Percentiles rank a stretch among this genome's conserved stretches.
Conservation (phyloP, 2,888 invertebrate species). For the Unio delphinus region DNA sequence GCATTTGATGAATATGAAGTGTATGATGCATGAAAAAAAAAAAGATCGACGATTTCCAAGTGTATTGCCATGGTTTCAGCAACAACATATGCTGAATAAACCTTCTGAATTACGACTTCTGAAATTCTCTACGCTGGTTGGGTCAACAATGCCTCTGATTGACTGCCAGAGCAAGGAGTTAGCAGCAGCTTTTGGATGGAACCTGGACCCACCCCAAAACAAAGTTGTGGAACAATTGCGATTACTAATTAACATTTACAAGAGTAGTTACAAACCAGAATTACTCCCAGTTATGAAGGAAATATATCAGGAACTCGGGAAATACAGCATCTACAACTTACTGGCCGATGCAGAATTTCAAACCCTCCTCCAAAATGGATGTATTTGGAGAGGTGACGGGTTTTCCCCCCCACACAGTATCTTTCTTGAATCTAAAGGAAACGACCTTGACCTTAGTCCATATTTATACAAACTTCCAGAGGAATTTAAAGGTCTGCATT, state of each 20-base stretch:
- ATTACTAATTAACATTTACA: constrained; percentile 6
- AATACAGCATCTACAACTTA: too few species aligned
- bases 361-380: too few species aligned
- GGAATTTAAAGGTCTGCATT: constrained; percentile 11
- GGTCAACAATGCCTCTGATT: too few species aligned
- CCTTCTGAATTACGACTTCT: too few species aligned
- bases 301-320: too few species aligned
- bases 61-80: too few species aligned
- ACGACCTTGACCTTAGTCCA: constrained; percentile 19
- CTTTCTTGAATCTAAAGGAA: constrained; percentile 1
- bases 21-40: too few species aligned
- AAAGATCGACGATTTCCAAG: too few species aligned
- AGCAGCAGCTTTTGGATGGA: constrained; percentile 1
- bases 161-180: neutral
- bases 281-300: constrained; percentile 6
- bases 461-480: constrained; percentile 20
- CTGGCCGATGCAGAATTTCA: too few species aligned
- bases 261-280: constrained; percentile 10
- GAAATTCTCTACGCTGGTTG: too few species aligned
- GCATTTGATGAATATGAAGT: too few species aligned
- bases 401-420: constrained; percentile 11
- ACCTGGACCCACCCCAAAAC: constrained; percentile 2
- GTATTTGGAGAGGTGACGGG: constrained; percentile 11
- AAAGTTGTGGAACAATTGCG: constrained; percentile 13
- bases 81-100: too few species aligned